Evolutionary conservation across 2,797 vertebrate species (phyloP).

Genomic region (Rallus crepitans): DNA sequence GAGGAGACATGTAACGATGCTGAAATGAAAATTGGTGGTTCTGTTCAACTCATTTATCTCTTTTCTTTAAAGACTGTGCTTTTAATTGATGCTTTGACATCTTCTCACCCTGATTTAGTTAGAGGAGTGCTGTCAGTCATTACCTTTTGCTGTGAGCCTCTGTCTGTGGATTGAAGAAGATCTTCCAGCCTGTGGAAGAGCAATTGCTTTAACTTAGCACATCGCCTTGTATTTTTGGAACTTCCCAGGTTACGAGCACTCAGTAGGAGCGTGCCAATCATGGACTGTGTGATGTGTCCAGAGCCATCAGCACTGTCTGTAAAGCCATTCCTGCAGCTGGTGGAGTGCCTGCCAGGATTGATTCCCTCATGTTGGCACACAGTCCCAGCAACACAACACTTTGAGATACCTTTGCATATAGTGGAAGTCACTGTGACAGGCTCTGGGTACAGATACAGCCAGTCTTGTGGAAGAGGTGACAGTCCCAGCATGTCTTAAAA

Average conservation of each 20-base stretch:
- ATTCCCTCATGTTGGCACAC: fast-evolving
- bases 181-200: background rate
- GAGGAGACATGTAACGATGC: background rate
- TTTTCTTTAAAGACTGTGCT: slow-evolving; percentile 3
- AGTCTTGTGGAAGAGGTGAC: background rate
- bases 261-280: background rate
- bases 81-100: background rate
- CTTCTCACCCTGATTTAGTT: background rate
- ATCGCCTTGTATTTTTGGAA: background rate
- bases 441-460: background rate
- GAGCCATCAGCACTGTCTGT: fast-evolving
- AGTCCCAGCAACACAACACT: fast-evolving
- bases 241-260: background rate
- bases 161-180: background rate
- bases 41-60: background rate
- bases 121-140: background rate
- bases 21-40: slow-evolving; percentile 14
- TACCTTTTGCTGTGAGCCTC: background rate
- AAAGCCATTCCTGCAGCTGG: background rate
- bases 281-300: background rate
- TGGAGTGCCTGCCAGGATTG: background rate
- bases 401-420: background rate
- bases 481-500: background rate
- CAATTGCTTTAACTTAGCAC: background rate
- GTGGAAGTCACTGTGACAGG: background rate